Conservation (phyloP, 1,140 invertebrate genomes). For the Pseudomyrmex flavicornis region DNA sequence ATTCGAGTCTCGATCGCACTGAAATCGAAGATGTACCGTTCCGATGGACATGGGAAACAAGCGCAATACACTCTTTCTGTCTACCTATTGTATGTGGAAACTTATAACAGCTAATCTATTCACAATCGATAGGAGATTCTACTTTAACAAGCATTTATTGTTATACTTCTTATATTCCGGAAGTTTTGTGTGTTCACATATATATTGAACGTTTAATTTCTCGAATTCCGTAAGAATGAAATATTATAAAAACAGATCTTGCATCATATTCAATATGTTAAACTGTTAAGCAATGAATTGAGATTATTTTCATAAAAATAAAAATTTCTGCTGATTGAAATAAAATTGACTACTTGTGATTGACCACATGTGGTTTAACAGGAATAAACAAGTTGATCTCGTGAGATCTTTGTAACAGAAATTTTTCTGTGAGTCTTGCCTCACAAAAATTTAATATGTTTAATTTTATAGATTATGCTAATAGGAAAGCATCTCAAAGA, state of each 20-base stretch:
- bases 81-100: not conserved
- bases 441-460: constrained; percentile 30
- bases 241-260: not conserved
- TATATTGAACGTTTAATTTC: too few relatives aligned
- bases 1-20: constrained; percentile 25
- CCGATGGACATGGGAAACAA: constrained; percentile 8
- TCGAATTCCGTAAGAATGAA: too few relatives aligned
- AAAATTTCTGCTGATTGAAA: not conserved
- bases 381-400: not conserved
- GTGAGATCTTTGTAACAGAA: not conserved
- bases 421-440: not conserved
- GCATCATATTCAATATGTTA: not conserved
- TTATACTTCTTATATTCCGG: too few relatives aligned
- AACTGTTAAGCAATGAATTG: not conserved
- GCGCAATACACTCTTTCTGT: not conserved
- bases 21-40: constrained; percentile 26
- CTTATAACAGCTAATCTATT: not conserved
- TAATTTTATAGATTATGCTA: constrained; percentile 48
- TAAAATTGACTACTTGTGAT: constrained; percentile 22
- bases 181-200: too few relatives aligned
- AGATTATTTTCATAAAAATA: not conserved
- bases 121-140: not conserved
- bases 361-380: not conserved
- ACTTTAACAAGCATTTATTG: not conserved
- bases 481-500: constrained; percentile 30